phyloP scores from a whole-genome alignment of 2,888 invertebrate species.

The Oscheius sp. region DNA sequence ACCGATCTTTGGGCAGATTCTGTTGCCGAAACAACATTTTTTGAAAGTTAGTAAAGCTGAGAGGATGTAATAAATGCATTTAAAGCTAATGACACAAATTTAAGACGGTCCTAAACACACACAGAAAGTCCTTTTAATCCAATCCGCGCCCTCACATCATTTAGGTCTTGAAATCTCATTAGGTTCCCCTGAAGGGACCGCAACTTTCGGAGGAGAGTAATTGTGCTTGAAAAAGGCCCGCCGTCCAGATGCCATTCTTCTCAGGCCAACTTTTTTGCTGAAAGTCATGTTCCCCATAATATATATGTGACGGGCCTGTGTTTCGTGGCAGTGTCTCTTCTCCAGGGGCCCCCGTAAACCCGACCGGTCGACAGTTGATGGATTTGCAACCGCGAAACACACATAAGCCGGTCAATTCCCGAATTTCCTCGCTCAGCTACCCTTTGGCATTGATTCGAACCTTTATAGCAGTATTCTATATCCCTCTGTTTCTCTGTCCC shows the following conservation, averaged over 20 bases:
- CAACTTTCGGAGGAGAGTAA: not conserved
- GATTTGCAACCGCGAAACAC: constrained; percentile 34
- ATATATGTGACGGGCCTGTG: not conserved
- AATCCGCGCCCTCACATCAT: not conserved
- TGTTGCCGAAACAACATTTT: too few relatives aligned
- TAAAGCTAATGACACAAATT: too few relatives aligned
- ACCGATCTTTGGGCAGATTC: too few relatives aligned
- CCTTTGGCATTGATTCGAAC: not conserved
- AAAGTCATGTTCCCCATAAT: not conserved
- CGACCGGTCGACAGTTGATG: constrained; percentile 35
- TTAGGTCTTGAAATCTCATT: not conserved
- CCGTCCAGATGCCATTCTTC: not conserved
- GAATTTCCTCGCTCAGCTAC: constrained; percentile 2
- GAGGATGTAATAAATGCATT: too few relatives aligned
- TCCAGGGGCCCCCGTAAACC: too few relatives aligned
- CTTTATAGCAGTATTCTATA: not conserved
- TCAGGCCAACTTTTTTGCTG: too few relatives aligned
- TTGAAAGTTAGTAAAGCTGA: too few relatives aligned
- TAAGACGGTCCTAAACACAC: too few relatives aligned
- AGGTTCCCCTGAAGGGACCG: not conserved
- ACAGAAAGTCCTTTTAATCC: not conserved
- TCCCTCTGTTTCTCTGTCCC: not conserved
- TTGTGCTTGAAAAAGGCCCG: not conserved
- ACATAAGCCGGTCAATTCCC: constrained; percentile 35
- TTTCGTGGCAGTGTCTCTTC: not conserved